Evolutionary conservation across 2,888 invertebrate genomes (phyloP).

Genomic region (Tetanocera ferruginea): DNA sequence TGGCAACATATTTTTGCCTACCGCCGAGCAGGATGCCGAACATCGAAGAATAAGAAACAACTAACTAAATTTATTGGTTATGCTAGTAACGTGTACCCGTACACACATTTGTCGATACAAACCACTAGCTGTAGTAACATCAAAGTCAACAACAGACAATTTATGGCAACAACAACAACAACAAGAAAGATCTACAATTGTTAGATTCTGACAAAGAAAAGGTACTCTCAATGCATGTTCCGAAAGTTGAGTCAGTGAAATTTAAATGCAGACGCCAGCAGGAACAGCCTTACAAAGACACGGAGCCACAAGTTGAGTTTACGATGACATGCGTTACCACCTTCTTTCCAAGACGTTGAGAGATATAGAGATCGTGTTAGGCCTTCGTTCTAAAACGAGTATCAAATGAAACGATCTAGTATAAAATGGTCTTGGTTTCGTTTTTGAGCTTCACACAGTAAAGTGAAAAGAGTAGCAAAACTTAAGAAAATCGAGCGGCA

Average conservation of each 20-base stretch:
- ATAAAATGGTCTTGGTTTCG: neutral
- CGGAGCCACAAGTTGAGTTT: conserved; percentile 60
- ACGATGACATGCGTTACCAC: conserved; percentile 69
- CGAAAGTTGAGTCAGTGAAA: neutral
- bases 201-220: neutral
- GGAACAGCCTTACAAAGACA: conserved; percentile 16
- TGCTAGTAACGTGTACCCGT: neutral
- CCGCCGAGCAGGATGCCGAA: neutral
- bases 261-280: conserved; percentile 20
- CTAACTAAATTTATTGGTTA: conserved; percentile 15
- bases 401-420: neutral
- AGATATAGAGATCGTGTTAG: neutral
- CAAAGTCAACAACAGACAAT: neutral
- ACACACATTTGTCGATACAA: neutral
- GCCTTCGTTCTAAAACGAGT: neutral
- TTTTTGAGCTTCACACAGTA: neutral
- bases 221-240: neutral
- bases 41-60: conserved; percentile 7
- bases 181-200: neutral
- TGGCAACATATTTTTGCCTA: neutral
- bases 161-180: conserved; percentile 8
- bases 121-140: neutral
- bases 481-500: conserved; percentile 43
- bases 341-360: conserved; percentile 52
- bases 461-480: neutral